Conservation (phyloP, 1,140 invertebrate species). For the Tetragonula clypearis region DNA sequence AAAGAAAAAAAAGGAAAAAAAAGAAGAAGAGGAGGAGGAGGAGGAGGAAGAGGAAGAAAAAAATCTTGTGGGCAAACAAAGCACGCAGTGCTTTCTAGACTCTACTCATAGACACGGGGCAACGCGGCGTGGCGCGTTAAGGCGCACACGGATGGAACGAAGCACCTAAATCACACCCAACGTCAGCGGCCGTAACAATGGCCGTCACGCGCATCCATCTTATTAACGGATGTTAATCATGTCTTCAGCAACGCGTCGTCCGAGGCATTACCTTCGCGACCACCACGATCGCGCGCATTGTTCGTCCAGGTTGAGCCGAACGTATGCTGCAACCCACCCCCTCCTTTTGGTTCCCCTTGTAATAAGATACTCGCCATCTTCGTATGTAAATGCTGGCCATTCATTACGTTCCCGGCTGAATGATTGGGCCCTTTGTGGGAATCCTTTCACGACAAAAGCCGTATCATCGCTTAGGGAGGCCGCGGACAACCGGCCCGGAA, state of each 20-base stretch:
- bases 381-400: constrained; percentile 82
- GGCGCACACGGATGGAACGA: constrained; percentile 26
- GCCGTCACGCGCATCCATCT: constrained; percentile 79
- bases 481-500: constrained; percentile 56
- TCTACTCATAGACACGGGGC: constrained; percentile 46
- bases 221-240: constrained; percentile 83
- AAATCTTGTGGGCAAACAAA: constrained; percentile 43
- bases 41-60: constrained; percentile 6
- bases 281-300: constrained; percentile 77
- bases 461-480: constrained; percentile 68
- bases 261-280: constrained; percentile 78
- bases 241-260: constrained; percentile 81
- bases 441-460: constrained; percentile 78
- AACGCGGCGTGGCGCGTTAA: neutral
- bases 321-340: constrained; percentile 67
- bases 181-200: constrained; percentile 78
- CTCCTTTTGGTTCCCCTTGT: constrained; percentile 74
- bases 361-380: constrained; percentile 82
- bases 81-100: neutral
- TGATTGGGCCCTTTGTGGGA: constrained; percentile 79
- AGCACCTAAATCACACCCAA: constrained; percentile 72
- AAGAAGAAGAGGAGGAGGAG: no score
- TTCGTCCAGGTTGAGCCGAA: constrained; percentile 61
- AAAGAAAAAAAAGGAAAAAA: no score
- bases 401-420: constrained; percentile 80